Conservation (phyloP, 2,888 invertebrate genomes). For the Electrophaes corylata region DNA sequence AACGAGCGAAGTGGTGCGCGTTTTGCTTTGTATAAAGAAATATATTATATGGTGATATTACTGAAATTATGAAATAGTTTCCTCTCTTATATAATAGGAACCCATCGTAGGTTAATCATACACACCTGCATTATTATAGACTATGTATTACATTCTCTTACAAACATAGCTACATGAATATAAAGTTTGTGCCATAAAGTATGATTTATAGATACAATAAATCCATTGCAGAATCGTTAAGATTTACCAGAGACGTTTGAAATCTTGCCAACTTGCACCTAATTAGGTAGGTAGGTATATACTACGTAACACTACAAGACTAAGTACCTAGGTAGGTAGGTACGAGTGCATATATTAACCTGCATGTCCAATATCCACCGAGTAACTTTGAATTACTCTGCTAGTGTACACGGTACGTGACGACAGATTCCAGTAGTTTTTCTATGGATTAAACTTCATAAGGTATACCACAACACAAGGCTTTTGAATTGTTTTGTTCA, state of each 20-base stretch:
- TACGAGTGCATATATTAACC: too few species aligned
- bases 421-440: background rate
- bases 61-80: too few species aligned
- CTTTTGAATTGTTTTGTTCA: too few species aligned
- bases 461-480: too few species aligned
- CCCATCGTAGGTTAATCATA: background rate
- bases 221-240: conserved; percentile 69
- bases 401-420: background rate
- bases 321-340: background rate
- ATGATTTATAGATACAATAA: conserved; percentile 71
- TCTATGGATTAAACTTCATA: background rate
- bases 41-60: too few species aligned
- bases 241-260: conserved; percentile 71
- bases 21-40: too few species aligned
- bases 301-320: conserved; percentile 15
- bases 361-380: background rate
- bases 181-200: conserved; percentile 60
- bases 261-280: conserved; percentile 70
- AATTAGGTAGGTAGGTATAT: conserved; percentile 40
- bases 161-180: conserved; percentile 49
- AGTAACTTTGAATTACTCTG: background rate
- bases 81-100: background rate
- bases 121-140: conserved; percentile 25
- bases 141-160: conserved; percentile 42
- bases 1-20: too few species aligned